Evolutionary conservation across 2,113 vertebrate species (phyloP).

Genomic region (Ptilorrhoa leucosticta): DNA sequence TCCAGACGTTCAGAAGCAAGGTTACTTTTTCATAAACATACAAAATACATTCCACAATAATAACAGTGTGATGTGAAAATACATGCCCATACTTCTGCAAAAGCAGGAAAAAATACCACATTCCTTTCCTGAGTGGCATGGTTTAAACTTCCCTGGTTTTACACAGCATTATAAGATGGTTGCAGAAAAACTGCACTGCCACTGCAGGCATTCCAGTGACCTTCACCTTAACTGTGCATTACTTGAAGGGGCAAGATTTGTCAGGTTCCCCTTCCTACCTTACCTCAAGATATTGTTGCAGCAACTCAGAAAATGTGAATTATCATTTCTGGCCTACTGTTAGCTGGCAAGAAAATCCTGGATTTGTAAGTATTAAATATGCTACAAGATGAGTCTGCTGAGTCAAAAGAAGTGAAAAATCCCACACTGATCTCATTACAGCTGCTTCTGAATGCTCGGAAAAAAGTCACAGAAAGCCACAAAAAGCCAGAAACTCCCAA

Average conservation of each 20-base stretch:
- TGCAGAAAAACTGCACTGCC: slow-evolving; percentile 4
- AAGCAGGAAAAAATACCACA: neutral
- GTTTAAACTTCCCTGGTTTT: neutral
- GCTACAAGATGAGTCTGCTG: neutral
- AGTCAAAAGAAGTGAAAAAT: neutral
- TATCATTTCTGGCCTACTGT: neutral
- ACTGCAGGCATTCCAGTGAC: neutral
- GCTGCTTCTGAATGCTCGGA: neutral
- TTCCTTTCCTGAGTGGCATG: neutral
- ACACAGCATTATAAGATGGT: neutral
- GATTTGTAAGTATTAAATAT: neutral
- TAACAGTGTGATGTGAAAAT: neutral
- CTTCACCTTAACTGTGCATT: neutral
- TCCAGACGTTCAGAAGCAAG: neutral
- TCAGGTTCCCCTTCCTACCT: neutral
- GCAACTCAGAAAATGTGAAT: neutral
- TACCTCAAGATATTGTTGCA: neutral
- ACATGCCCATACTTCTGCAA: neutral
- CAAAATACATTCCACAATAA: neutral
- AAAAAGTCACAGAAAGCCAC: neutral
- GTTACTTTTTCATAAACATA: neutral
- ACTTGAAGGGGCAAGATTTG: neutral
- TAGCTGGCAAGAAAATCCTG: neutral
- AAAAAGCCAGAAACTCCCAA: neutral
- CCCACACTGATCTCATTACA: neutral